These are phyloP conservation scores for Acleris literana DNA, from an alignment of 2,888 invertebrate genomes.

Conservation along the genomic window DNA sequence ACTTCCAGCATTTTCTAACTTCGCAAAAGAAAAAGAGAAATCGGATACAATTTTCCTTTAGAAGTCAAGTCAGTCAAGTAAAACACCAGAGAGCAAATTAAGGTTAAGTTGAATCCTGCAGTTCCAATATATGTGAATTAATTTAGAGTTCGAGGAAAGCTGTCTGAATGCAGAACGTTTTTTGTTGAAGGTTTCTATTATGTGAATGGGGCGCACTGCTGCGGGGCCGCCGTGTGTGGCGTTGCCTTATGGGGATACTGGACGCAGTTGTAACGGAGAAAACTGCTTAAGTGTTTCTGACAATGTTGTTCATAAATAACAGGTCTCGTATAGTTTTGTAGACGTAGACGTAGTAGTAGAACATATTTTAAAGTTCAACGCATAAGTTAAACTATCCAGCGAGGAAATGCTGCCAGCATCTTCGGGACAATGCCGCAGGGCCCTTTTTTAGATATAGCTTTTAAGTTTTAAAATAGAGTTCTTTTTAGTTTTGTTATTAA, in stretches of 20 bases:
- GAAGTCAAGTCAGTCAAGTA: slow-evolving; percentile 45
- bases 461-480: too few species aligned
- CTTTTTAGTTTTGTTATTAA: too few species aligned
- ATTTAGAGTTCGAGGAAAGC: slow-evolving; percentile 48
- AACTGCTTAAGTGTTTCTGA: slow-evolving; percentile 15
- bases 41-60: slow-evolving; percentile 25
- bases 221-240: slow-evolving; percentile 49
- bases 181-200: slow-evolving; percentile 56
- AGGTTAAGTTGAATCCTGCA: slow-evolving; percentile 41
- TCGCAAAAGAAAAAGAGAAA: slow-evolving; percentile 22
- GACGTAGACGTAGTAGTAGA: background rate
- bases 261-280: slow-evolving; percentile 39
- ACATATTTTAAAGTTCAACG: background rate
- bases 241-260: slow-evolving; percentile 45
- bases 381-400: too few species aligned
- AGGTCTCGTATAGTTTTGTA: background rate
- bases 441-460: too few species aligned
- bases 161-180: slow-evolving; percentile 46
- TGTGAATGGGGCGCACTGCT: slow-evolving; percentile 49
- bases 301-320: slow-evolving; percentile 3
- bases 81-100: slow-evolving; percentile 44
- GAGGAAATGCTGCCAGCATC: too few species aligned
- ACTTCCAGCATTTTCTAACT: slow-evolving; percentile 7
- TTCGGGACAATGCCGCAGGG: too few species aligned
- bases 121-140: slow-evolving; percentile 46